Evolutionary conservation across 2,113 vertebrate genomes (phyloP).

Genomic region (Emydura subglobosa): DNA sequence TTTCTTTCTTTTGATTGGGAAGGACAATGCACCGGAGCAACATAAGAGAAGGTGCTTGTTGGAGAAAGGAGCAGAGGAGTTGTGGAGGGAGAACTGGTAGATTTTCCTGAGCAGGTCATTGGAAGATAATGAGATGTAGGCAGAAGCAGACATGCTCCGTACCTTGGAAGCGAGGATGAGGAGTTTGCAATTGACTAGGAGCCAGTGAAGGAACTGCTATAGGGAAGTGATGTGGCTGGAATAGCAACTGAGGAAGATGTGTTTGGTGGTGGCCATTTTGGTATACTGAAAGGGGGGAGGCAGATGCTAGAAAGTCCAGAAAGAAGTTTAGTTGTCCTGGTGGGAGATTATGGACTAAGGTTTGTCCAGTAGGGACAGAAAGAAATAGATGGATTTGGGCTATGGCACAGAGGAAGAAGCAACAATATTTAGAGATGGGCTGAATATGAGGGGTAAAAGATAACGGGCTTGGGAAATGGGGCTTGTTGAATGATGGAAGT

Average conservation of each 20-base stretch:
- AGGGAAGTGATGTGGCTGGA: neutral
- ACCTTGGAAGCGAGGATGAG: neutral
- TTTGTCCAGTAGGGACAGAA: conserved; percentile 15
- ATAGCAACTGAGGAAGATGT: neutral
- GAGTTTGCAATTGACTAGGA: neutral
- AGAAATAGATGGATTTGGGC: conserved; percentile 28
- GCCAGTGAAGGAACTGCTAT: neutral
- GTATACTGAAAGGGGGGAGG: rapidly evolving
- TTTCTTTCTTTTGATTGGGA: neutral
- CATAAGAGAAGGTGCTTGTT: neutral
- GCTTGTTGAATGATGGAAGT: neutral
- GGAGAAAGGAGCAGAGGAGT: neutral
- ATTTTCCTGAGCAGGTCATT: neutral
- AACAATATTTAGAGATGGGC: neutral
- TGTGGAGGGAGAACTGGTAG: neutral
- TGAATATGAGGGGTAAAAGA: conserved; percentile 40
- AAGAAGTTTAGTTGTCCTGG: neutral
- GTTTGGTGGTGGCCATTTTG: neutral
- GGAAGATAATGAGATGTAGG: neutral
- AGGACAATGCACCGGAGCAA: neutral
- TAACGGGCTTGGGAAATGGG: neutral
- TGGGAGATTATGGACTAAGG: neutral
- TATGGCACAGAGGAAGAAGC: conserved; percentile 13
- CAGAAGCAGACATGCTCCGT: neutral
- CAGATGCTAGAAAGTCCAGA: neutral